Percentiles rank a stretch among this genome's conserved stretches.
phyloP scores from a whole-genome alignment of 2,888 invertebrate species.

The Philereme transversata region DNA sequence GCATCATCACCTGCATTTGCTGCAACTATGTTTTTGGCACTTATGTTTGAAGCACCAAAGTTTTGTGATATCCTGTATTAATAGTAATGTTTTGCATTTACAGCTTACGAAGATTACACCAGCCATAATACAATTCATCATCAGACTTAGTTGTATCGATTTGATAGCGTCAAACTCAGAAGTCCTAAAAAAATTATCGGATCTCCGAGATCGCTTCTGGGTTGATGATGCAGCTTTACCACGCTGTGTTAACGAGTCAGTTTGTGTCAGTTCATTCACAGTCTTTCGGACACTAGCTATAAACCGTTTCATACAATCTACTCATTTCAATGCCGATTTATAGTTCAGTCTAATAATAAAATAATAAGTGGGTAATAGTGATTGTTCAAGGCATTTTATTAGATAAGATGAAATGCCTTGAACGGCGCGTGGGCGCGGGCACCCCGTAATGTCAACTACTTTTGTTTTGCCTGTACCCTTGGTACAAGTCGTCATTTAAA shows the following conservation, averaged over 20 bases:
- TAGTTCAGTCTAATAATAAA: constrained; percentile 1
- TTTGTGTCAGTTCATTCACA: constrained; percentile 12
- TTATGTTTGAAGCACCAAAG: constrained; percentile 9
- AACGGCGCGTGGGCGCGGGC: too few species aligned
- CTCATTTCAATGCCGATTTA: background rate
- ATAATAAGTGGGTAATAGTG: background rate
- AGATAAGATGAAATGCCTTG: too few species aligned
- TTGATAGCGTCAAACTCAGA: too few species aligned
- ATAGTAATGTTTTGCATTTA: constrained; percentile 15
- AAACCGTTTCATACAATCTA: background rate
- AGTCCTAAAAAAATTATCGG: background rate
- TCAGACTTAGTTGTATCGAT: too few species aligned
- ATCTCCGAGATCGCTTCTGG: background rate
- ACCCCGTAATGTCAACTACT: constrained; percentile 15
- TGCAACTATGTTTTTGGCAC: constrained; percentile 18
- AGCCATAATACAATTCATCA: too few species aligned
- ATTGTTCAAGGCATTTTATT: background rate
- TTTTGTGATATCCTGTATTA: constrained; percentile 5
- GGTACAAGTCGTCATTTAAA: constrained; percentile 6
- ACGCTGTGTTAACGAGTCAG: background rate
- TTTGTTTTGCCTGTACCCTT: background rate
- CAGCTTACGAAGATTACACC: constrained; percentile 10
- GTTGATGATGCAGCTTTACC: background rate
- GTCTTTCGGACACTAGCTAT: background rate
- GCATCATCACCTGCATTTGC: constrained; percentile 10